Evolutionary conservation across 2,113 vertebrate genomes (phyloP).

Genomic region (Eleginops maclovinus): DNA sequence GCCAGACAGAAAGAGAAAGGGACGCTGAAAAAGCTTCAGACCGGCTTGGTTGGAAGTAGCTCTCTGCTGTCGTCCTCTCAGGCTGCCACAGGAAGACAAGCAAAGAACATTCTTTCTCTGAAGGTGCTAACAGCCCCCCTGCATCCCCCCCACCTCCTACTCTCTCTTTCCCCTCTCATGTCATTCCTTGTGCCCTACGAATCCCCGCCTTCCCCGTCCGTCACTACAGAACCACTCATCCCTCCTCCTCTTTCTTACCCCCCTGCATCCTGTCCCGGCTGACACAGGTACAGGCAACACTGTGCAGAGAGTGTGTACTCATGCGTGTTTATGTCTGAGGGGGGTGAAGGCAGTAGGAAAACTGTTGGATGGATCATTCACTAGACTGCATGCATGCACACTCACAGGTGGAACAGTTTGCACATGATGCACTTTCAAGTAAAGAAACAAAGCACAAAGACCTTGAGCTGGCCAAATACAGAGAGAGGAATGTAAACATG

Average conservation of each 20-base stretch:
- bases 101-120: constrained; percentile 78
- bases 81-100: constrained; percentile 65
- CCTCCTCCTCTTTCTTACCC: constrained; percentile 4
- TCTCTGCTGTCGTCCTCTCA: constrained; percentile 48
- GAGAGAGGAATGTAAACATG: constrained; percentile 87
- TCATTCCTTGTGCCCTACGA: constrained; percentile 54
- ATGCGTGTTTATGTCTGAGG: constrained; percentile 50
- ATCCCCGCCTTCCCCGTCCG: constrained; percentile 64
- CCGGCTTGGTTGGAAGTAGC: constrained; percentile 18
- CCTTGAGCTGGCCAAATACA: constrained; percentile 82
- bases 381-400: constrained; percentile 15
- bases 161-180: constrained; percentile 50
- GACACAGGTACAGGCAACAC: constrained; percentile 67
- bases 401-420: constrained; percentile 48
- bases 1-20: constrained; percentile 21
- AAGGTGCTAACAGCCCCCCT: constrained; percentile 74
- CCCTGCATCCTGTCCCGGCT: constrained; percentile 60
- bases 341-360: constrained; percentile 22
- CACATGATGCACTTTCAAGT: constrained; percentile 50
- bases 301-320: constrained; percentile 50
- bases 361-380: constrained; percentile 66
- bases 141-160: constrained; percentile 32
- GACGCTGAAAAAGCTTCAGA: constrained; percentile 39
- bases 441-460: constrained; percentile 60
- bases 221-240: constrained; percentile 36